Percentiles rank a stretch among this genome's conserved stretches.
Evolutionary conservation across 2,797 vertebrate species (phyloP).

Genomic region (Coluber constrictor): DNA sequence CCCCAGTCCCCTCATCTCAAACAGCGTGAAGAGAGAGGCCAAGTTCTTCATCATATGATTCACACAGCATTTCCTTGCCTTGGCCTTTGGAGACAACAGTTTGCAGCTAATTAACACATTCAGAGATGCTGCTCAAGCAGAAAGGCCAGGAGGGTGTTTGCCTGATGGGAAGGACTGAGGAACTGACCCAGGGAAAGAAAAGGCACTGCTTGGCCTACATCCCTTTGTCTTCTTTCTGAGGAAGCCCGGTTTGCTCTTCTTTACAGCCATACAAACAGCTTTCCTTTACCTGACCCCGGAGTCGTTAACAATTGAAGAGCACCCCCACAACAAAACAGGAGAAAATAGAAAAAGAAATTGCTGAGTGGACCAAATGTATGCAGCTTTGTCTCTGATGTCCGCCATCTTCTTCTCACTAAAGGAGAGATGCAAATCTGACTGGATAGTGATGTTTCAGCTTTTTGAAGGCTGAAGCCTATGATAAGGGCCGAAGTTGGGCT

Average conservation of each 20-base stretch:
- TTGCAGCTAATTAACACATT: slow-evolving; percentile 85
- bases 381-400: not conserved
- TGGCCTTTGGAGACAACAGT: slow-evolving; percentile 26
- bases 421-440: not conserved
- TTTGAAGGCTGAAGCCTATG: slow-evolving; percentile 19
- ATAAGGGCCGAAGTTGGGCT: not conserved
- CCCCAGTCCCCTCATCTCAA: not conserved
- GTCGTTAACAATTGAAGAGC: slow-evolving; percentile 17
- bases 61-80: slow-evolving; percentile 22
- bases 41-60: slow-evolving; percentile 57
- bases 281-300: slow-evolving; percentile 2
- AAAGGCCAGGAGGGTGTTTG: slow-evolving; percentile 75
- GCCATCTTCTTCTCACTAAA: slow-evolving; percentile 8
- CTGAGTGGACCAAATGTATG: not conserved
- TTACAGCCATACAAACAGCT: not conserved
- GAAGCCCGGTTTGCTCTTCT: not conserved
- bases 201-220: not conserved
- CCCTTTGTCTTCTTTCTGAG: not conserved
- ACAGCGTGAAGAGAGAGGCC: slow-evolving; percentile 5
- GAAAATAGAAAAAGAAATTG: slow-evolving; percentile 9
- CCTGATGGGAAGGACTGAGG: slow-evolving; percentile 72
- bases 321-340: not conserved
- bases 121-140: slow-evolving; percentile 80
- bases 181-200: slow-evolving; percentile 50
- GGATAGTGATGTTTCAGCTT: slow-evolving; percentile 23